A percentile compares a stretch with the other conserved stretches of the same genome.
These are phyloP conservation scores for Sylvilagus bachmani DNA, from an alignment of 2,113 vertebrate genomes.

Conservation along the genomic window DNA sequence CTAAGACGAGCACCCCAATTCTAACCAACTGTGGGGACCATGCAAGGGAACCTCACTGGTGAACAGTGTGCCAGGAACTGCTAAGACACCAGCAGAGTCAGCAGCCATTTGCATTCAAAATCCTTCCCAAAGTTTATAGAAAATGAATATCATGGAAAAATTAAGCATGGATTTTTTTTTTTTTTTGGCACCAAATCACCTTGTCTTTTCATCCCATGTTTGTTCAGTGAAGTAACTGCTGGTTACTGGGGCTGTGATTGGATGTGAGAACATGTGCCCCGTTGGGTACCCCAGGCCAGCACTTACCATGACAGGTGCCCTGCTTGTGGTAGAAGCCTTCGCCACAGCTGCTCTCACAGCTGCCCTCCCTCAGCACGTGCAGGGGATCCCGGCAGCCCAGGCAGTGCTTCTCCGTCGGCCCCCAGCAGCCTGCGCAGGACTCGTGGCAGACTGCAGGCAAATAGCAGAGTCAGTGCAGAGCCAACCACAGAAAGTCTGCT, in stretches of 20 bases:
- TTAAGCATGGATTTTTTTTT: no score
- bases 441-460: constrained; percentile 91
- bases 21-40: background rate
- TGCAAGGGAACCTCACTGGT: background rate
- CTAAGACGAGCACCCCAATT: background rate
- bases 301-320: constrained; percentile 92
- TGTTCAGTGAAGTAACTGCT: background rate
- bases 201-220: background rate
- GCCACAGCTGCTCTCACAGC: constrained; percentile 91
- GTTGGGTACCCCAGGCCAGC: no score
- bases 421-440: constrained; percentile 92
- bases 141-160: no score
- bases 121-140: no score
- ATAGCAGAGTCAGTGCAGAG: constrained; percentile 44
- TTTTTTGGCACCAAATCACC: no score
- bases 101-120: background rate
- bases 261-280: background rate
- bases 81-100: background rate
- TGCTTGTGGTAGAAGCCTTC: constrained; percentile 88
- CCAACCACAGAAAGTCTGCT: rapidly evolving
- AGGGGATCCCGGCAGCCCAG: constrained; percentile 89
- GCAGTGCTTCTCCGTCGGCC: constrained; percentile 90
- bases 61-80: background rate
- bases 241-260: background rate
- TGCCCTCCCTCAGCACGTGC: constrained; percentile 87